Percentiles rank a stretch among this genome's conserved stretches.
Evolutionary conservation across 1,140 invertebrate species (phyloP).

Genomic region (Mylabris phalerata): DNA sequence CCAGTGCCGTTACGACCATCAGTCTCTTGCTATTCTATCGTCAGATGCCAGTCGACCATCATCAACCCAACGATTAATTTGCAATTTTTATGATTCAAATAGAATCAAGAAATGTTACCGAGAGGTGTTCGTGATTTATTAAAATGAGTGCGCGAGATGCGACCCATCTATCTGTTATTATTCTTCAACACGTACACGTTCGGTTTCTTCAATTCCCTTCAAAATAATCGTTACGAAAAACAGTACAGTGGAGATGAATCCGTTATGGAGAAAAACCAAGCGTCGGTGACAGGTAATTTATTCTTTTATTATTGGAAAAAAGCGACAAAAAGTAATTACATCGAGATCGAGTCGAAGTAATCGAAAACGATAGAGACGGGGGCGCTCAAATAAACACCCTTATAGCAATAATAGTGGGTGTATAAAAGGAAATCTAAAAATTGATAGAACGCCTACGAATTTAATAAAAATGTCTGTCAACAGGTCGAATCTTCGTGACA

Average conservation of each 20-base stretch:
- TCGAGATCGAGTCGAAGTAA: too few species aligned
- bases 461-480: background rate
- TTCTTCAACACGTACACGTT: conserved; percentile 2
- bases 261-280: too few species aligned
- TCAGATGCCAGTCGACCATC: background rate
- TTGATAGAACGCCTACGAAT: background rate
- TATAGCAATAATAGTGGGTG: too few species aligned
- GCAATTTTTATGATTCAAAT: too few species aligned
- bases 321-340: too few species aligned
- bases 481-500: conserved; percentile 48
- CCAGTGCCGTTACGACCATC: conserved; percentile 12
- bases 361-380: too few species aligned
- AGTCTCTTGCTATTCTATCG: conserved; percentile 13
- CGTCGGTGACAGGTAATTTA: background rate
- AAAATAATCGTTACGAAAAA: too few species aligned
- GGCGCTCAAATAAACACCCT: too few species aligned
- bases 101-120: background rate
- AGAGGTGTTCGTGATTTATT: background rate
- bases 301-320: too few species aligned
- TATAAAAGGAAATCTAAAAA: too few species aligned
- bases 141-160: conserved; percentile 14
- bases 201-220: background rate
- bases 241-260: too few species aligned
- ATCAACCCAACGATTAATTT: conserved; percentile 1
- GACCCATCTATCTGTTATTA: conserved; percentile 10